Evolutionary conservation across 2,113 vertebrate genomes (phyloP), one percentile per base, ranked within the genome.

Genomic region (Falco punctatus): DNA sequence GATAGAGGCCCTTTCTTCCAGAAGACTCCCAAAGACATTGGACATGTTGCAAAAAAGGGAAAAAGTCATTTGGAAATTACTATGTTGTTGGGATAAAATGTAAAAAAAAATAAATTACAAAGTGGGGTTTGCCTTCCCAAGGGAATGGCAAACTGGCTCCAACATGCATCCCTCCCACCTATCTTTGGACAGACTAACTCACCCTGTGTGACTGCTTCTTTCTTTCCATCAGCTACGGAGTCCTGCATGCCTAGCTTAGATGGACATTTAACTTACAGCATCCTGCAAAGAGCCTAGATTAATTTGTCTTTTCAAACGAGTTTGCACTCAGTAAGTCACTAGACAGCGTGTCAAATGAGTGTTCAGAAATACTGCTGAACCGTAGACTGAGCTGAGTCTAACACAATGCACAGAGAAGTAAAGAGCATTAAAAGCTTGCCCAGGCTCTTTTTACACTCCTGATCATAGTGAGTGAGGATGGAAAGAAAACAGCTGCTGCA

Each of bases 21-120:
- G 44, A 94, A 90, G 9, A n/a, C 64, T 92, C 49, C 38, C 66
- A 72, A 81, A 78, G 81, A 74, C 13, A 11, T 62, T 67, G 57
- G 33, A 65, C 24, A 10, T 58, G 12, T 91, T 94, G 62, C 32
- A 88, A 69, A 78, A 70, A 62, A 35, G 23, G 62, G 69, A 6
- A 87, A 46, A 95, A 74, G 83, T 78, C 28, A 73, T 54, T 70
- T 90, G 58, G 85, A 97, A 96, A 92, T 83, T 28, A n/a, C n/a
- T 32, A 10, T 38, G 24, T 38, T 87, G 58, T 28, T 57, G 61
- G 42, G 22, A 85, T 73, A 73, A 86, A 80, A 85, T 5, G 6
- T 85, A 18, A 94, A 74, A 52, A 69, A 38, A 38, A 38, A 38
- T 10, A 38, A 38, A 46, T 6, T 65, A n/a, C 46, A 4, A 58